Evolutionary conservation across 1,140 invertebrate species (phyloP).

Genomic region (Drosophila pachea): DNA sequence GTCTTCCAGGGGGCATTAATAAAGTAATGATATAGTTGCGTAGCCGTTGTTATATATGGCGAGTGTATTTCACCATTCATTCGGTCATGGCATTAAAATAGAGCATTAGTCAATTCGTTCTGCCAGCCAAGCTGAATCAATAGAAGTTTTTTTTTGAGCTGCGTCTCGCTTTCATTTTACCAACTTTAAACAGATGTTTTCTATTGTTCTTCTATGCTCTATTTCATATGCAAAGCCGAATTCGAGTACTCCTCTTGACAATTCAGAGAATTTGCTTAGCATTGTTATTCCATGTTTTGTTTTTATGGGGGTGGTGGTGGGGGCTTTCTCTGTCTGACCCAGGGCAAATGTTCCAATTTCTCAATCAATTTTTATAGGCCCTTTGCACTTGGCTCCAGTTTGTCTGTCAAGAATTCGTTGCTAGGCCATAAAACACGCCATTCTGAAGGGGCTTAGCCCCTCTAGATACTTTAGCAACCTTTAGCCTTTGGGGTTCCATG

Average conservation of each 20-base stretch:
- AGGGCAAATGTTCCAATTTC: too few relatives aligned
- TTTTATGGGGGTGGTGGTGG: too few relatives aligned
- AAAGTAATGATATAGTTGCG: slow-evolving; percentile 36
- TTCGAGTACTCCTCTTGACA: too few relatives aligned
- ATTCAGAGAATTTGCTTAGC: too few relatives aligned
- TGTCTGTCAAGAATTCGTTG: slow-evolving; percentile 46
- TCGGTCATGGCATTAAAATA: not conserved
- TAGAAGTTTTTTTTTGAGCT: not conserved
- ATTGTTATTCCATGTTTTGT: too few relatives aligned
- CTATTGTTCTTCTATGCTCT: not conserved
- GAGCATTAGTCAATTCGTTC: not conserved
- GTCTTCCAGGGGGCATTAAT: slow-evolving; percentile 34
- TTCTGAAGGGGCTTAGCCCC: slow-evolving; percentile 11
- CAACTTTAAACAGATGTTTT: slow-evolving; percentile 5
- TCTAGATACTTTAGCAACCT: slow-evolving; percentile 35
- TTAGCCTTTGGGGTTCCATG: too few relatives aligned
- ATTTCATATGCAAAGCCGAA: too few relatives aligned
- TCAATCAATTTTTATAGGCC: slow-evolving; percentile 22
- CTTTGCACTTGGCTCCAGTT: slow-evolving; percentile 35
- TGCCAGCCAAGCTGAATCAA: not conserved
- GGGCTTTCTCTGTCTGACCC: too few relatives aligned
- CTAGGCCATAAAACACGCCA: slow-evolving; percentile 41
- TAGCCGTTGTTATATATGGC: too few relatives aligned
- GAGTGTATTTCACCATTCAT: not conserved
- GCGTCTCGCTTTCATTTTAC: not conserved